Evolutionary conservation across 2,797 vertebrate genomes (phyloP), one percentile per base, ranked within the genome.

Genomic region (Telmatherina bonti): DNA sequence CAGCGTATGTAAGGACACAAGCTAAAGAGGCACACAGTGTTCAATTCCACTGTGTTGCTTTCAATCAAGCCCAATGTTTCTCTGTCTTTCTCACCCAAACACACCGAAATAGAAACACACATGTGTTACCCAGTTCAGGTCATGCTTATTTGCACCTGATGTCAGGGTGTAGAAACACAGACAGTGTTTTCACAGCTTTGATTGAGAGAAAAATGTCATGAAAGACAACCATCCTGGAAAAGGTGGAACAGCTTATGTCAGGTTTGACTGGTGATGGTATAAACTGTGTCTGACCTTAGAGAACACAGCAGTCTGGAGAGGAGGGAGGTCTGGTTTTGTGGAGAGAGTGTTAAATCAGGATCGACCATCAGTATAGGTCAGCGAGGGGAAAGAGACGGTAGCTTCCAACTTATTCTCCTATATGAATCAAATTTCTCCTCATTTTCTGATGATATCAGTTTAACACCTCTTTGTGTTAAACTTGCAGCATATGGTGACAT

Each of bases 211-310:
- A 59, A 53, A 52, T 47, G 66, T 74, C 53, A 45, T 12, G 31
- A 71, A 53, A 72, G 62, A 47, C 77, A 29, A 69, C 29, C 5
- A n/a, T 72, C 45, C 74, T 66, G 62, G 51, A 82, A 70, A 71
- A 72, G 74, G 38, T 66, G 53, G 41, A 51, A 29, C 20, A 57
- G 62, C 67, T 74, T 58, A 61, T 57, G 71, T 55, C 73, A 74
- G 67, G 79, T 81, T 75, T 77, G 74, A 81, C 54, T 67, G 62
- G 65, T 57, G 61, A 49, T 70, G 27, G 26, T 49, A 67, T 78
- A 79, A 87, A 84, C 69, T 55, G 71, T 84, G 84, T 84, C 68
- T 68, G 66, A 73, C 31, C 61, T 71, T 73, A 82, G 56, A 70
- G 62, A 59, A 67, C 72, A 58, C 58, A 76, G 73, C 70, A 70